Base-by-base conservation (phyloP, 2,113 vertebrate species). In the Lutjanus erythropterus region DNA sequence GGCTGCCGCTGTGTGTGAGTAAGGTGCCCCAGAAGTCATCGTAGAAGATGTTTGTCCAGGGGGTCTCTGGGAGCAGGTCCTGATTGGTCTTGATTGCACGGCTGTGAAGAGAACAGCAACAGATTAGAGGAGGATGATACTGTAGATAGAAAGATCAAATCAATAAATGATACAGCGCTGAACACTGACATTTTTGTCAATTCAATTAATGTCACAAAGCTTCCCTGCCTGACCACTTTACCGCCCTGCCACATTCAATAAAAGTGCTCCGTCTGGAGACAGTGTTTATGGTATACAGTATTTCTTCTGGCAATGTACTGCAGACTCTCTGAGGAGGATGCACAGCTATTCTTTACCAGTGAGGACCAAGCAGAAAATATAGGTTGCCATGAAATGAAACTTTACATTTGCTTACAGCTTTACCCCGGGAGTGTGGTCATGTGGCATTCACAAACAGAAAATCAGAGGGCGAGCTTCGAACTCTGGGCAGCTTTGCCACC, bases 41-140 rank as follows among this genome's bases (percentile, higher is more conserved):
- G 83, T 97, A 99, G 95, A 99, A 99, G 90, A 99, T 96, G 67
- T 98, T 98, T 6, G 90, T 97, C 98, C 98, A 99, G 0, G 97
- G 97, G 0, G 98, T 99, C 93, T 99, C 98, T 0, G 97, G 97
- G 41, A 99, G 96, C 71, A 99, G 97, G 91, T 99, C 98, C 88
- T 98, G 98, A 93, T 99, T 99, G 69, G 97, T 99, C 95, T 98
- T 99, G 95, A 99, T 99, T 59, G 98, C 98, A 88, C 98, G 98
- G 94, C 98, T 99, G 85, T 29, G 92, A 85, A 90, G 65, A 86
- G 46, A 91, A 37, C 15, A 75, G 29, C 74, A 75, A 73, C 39
- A 6, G 4, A 6, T 81, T 60, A 75, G 37, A 52, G 64, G 53
- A 23, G 6, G n/a, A 74, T n/a, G 50, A 67, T 35, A 23, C 39